Percentiles rank a stretch among this genome's conserved stretches.
phyloP scores from a whole-genome alignment of 1,140 invertebrate species.

The Drosophila gunungcola region DNA sequence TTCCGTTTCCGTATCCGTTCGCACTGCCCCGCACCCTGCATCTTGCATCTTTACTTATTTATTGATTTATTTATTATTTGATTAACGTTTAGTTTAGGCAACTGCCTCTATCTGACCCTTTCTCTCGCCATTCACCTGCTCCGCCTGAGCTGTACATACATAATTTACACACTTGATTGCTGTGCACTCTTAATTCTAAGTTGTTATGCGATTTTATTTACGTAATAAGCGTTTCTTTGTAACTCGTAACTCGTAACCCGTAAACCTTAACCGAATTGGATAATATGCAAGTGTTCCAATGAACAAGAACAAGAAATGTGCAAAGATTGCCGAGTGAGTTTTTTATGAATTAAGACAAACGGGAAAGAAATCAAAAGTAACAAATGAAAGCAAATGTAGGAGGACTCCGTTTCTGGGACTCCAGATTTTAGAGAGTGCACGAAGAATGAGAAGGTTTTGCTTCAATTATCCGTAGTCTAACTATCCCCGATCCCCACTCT shows the following conservation, averaged over 20 bases:
- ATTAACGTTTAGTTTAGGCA: constrained; percentile 57
- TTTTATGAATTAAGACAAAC: constrained; percentile 58
- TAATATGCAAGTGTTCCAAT: constrained; percentile 58
- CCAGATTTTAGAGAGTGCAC: constrained; percentile 29
- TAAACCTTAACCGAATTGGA: constrained; percentile 14
- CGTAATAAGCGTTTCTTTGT: constrained; percentile 31
- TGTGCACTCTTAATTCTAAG: constrained; percentile 70
- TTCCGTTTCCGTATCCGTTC: constrained; percentile 40
- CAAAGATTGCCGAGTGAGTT: constrained; percentile 55
- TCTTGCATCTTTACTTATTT: constrained; percentile 24
- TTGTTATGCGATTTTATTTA: constrained; percentile 73
- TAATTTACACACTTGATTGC: constrained; percentile 72
- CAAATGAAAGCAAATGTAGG: not conserved
- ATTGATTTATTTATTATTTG: constrained; percentile 22
- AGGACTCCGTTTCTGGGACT: constrained; percentile 1
- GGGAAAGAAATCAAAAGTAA: not conserved
- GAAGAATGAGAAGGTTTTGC: constrained; percentile 24
- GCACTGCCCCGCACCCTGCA: constrained; percentile 33
- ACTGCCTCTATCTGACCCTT: constrained; percentile 60
- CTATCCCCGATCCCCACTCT: constrained; percentile 16
- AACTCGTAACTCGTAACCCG: constrained; percentile 15
- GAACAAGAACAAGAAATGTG: constrained; percentile 31
- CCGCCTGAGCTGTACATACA: constrained; percentile 73
- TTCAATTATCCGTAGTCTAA: constrained; percentile 48
- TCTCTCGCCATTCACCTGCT: constrained; percentile 69